phyloP scores from a whole-genome alignment of 2,113 vertebrate genomes.

The Stigmatopora argus region DNA sequence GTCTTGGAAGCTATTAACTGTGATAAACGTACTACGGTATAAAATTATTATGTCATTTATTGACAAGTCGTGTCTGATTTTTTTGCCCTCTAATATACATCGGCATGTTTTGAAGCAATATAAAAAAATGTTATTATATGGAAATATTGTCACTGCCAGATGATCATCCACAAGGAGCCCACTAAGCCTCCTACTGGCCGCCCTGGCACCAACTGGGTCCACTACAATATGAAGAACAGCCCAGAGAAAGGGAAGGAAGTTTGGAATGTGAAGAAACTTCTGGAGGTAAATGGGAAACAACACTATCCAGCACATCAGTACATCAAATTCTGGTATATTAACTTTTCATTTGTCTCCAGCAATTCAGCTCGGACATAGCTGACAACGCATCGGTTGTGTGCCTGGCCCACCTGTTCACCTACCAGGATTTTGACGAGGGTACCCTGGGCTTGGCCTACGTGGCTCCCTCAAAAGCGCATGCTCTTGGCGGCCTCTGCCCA shows the following conservation, averaged over 20 bases:
- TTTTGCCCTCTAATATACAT: too few species aligned
- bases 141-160: conserved; percentile 63
- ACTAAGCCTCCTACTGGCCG: conserved; percentile 34
- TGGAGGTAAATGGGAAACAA: conserved; percentile 76
- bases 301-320: neutral
- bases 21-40: too few species aligned
- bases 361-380: conserved; percentile 95
- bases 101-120: too few species aligned
- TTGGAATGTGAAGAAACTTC: conserved; percentile 92
- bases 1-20: too few species aligned
- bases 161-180: conserved; percentile 88
- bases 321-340: neutral
- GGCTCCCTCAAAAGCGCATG: conserved; percentile 81
- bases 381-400: conserved; percentile 87
- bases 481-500: conserved; percentile 91
- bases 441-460: conserved; percentile 93
- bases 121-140: too few species aligned
- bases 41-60: too few species aligned
- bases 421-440: conserved; percentile 97
- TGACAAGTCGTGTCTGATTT: too few species aligned
- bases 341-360: conserved; percentile 61
- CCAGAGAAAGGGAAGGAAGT: conserved; percentile 75
- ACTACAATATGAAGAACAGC: conserved; percentile 91
- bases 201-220: conserved; percentile 49
- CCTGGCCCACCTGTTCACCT: conserved; percentile 96